Evolutionary conservation across 2,888 invertebrate species (phyloP).

Genomic region (Lucinisca nassula): DNA sequence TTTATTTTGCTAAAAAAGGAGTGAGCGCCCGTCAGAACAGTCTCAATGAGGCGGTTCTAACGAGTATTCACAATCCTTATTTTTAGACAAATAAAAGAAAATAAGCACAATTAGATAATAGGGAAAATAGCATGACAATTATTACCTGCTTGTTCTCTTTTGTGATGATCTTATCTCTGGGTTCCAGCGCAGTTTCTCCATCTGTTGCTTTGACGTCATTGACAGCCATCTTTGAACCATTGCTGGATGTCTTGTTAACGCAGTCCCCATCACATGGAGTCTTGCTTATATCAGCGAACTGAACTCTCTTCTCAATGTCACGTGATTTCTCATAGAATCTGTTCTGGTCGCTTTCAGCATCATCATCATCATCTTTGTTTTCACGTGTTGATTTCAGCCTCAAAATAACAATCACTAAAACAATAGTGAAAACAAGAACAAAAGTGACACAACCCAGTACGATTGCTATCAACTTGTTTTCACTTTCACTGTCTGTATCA

Average conservation of each 20-base stretch:
- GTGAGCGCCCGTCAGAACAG: too few relatives aligned
- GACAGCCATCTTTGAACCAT: not conserved
- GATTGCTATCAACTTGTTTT: constrained; percentile 71
- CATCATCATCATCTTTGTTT: constrained; percentile 31
- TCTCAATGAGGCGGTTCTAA: too few relatives aligned
- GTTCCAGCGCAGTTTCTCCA: not conserved
- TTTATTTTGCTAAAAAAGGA: too few relatives aligned
- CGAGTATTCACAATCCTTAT: too few relatives aligned
- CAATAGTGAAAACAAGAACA: constrained; percentile 71
- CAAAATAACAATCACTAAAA: constrained; percentile 70
- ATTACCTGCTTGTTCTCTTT: not conserved
- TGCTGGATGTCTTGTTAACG: not conserved
- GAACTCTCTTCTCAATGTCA: constrained; percentile 46
- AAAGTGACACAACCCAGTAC: constrained; percentile 69
- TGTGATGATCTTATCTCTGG: not conserved
- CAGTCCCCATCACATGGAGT: not conserved
- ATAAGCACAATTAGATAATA: too few relatives aligned
- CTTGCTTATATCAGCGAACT: constrained; percentile 46
- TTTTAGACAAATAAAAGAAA: too few relatives aligned
- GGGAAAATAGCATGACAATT: not conserved
- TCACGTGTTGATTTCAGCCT: not conserved
- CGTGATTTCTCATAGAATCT: constrained; percentile 55
- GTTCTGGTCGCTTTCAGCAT: constrained; percentile 22
- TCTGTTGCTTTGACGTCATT: not conserved
- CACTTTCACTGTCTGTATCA: constrained; percentile 52